Evolutionary conservation across 2,113 vertebrate genomes (phyloP).

Genomic region (Centropus bengalensis): DNA sequence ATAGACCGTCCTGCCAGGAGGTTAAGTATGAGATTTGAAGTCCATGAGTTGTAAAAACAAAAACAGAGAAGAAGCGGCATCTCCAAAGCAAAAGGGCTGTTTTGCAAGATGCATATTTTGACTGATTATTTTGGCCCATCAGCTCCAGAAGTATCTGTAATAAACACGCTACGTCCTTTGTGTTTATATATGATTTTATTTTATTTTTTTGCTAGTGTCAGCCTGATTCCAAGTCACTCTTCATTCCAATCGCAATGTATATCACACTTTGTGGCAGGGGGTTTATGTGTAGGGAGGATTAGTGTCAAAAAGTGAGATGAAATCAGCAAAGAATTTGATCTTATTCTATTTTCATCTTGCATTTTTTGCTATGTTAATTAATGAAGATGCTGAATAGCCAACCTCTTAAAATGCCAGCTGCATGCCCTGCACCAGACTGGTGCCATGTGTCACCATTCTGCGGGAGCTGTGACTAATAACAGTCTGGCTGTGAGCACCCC

Average conservation of each 20-base stretch:
- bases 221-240: constrained; percentile 21
- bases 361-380: neutral
- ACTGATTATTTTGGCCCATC: constrained; percentile 69
- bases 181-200: constrained; percentile 53
- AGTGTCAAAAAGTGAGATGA: constrained; percentile 64
- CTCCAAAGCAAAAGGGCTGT: constrained; percentile 52
- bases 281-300: constrained; percentile 64
- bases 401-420: neutral
- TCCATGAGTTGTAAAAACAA: constrained; percentile 30
- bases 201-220: constrained; percentile 12
- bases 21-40: constrained; percentile 22
- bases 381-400: neutral
- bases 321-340: constrained; percentile 39
- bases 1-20: neutral
- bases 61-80: constrained; percentile 35
- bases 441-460: neutral
- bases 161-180: constrained; percentile 45
- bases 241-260: constrained; percentile 52
- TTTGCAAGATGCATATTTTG: constrained; percentile 65
- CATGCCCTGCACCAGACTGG: neutral
- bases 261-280: neutral
- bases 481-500: neutral
- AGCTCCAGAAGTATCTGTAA: constrained; percentile 27
- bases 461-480: neutral
- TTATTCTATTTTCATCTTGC: neutral